Conservation (phyloP, 2,888 invertebrate genomes). For the Bombylius major region DNA sequence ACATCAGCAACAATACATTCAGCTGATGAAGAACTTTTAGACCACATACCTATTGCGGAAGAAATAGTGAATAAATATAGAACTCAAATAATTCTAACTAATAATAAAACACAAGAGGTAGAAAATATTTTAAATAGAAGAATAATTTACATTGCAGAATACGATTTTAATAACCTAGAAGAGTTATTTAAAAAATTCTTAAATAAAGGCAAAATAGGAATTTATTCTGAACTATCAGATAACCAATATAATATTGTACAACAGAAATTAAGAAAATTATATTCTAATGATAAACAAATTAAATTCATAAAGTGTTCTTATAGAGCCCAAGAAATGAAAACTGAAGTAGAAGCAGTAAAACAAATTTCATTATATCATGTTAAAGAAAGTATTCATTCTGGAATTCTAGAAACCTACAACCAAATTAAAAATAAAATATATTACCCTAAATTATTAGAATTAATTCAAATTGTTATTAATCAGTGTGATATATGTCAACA, state of each 20-base stretch:
- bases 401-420: constrained; percentile 8
- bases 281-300: constrained; percentile 10
- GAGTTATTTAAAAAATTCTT: constrained; percentile 3
- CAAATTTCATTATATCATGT: constrained; percentile 13
- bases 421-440: constrained; percentile 11
- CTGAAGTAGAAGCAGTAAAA: constrained; percentile 11
- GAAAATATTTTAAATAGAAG: too few species aligned
- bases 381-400: constrained; percentile 13
- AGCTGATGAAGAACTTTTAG: constrained; percentile 3
- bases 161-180: too few species aligned
- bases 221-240: constrained; percentile 9
- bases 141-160: too few species aligned
- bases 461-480: constrained; percentile 14
- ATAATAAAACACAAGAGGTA: constrained; percentile 3
- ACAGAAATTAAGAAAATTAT: constrained; percentile 10
- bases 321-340: constrained; percentile 6
- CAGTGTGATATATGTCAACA: constrained; percentile 13
- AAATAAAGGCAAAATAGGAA: constrained; percentile 5
- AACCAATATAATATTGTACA: constrained; percentile 9
- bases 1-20: constrained; percentile 3
- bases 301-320: constrained; percentile 11
- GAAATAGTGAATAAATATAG: constrained; percentile 1
- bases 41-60: constrained; percentile 9
- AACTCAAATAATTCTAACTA: constrained; percentile 2
- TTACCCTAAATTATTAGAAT: constrained; percentile 12